A percentile compares a stretch with the other conserved stretches of the same genome.
Evolutionary conservation across 2,888 invertebrate species (phyloP).

Genomic region (Halictus ligatus): DNA sequence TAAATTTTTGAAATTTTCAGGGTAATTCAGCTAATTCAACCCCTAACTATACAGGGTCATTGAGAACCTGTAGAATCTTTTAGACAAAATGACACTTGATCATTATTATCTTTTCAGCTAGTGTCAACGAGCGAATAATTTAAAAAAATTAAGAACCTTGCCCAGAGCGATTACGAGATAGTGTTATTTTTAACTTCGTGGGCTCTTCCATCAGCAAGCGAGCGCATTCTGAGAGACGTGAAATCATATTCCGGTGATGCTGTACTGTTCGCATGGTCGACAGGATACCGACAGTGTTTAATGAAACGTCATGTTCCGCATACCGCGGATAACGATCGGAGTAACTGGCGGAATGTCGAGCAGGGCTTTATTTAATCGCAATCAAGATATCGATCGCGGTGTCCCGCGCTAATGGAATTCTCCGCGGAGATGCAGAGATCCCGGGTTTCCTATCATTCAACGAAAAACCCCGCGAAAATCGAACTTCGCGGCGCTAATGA

Average conservation of each 20-base stretch:
- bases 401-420: constrained; percentile 51
- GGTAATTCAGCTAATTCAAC: neutral
- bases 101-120: no score
- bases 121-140: no score
- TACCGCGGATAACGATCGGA: constrained; percentile 48
- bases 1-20: neutral
- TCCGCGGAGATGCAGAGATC: constrained; percentile 42
- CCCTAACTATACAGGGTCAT: neutral
- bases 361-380: constrained; percentile 52
- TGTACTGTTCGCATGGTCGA: constrained; percentile 1
- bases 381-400: constrained; percentile 56
- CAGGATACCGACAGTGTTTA: constrained; percentile 37
- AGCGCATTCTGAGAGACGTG: neutral
- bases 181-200: neutral
- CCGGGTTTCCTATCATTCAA: neutral
- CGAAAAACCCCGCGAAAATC: constrained; percentile 10
- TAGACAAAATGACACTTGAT: no score
- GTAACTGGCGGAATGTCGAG: constrained; percentile 58
- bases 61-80: no score
- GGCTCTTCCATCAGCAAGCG: neutral
- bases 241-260: constrained; percentile 25
- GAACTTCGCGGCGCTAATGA: constrained; percentile 13
- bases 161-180: no score
- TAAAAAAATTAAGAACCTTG: no score
- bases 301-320: constrained; percentile 59